Conservation (phyloP, 2,113 vertebrate genomes). For the Oxyruncus cristatus region DNA sequence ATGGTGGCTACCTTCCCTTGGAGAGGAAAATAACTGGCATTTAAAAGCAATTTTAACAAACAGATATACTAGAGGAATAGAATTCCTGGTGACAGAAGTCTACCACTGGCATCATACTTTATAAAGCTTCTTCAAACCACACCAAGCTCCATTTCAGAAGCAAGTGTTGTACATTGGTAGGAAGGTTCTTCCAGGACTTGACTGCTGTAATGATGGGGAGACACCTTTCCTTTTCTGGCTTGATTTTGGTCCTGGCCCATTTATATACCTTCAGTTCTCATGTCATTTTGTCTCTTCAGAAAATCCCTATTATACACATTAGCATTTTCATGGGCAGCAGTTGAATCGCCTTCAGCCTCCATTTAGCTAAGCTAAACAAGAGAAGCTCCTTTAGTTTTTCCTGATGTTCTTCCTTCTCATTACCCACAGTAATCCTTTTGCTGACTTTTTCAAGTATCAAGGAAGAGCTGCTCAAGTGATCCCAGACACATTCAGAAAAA, state of each 20-base stretch:
- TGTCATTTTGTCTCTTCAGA: neutral
- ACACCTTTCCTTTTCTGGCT: neutral
- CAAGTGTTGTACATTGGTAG: neutral
- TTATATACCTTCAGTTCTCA: neutral
- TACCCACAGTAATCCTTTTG: neutral
- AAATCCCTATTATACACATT: neutral
- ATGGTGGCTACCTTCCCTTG: neutral
- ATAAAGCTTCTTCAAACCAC: neutral
- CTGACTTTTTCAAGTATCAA: neutral
- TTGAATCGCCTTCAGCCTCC: neutral
- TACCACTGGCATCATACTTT: neutral
- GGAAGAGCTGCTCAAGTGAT: neutral
- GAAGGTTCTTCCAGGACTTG: neutral
- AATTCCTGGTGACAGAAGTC: neutral
- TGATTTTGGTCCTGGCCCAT: neutral
- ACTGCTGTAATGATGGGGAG: neutral
- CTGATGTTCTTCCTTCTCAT: neutral
- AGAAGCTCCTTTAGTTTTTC: neutral
- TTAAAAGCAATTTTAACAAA: neutral
- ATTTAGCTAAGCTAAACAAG: neutral
- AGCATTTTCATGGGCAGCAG: neutral
- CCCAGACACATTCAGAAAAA: neutral
- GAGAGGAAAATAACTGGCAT: neutral
- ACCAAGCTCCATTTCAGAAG: neutral
- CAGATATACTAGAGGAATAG: neutral